phyloP scores from a whole-genome alignment of 2,113 vertebrate species.

The Trematocara marginatum region DNA sequence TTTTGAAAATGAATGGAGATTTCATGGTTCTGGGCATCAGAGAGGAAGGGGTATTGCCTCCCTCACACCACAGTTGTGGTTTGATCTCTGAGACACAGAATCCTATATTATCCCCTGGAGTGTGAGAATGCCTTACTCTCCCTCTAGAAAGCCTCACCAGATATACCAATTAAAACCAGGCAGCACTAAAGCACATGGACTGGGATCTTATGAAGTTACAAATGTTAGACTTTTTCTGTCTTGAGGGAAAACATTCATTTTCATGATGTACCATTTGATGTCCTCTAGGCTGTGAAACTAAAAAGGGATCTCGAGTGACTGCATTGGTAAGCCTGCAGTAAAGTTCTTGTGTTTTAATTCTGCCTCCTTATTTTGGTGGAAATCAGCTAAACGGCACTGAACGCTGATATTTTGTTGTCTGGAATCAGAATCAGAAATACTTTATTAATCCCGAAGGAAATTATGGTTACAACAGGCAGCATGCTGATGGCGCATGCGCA shows the following conservation, averaged over 20 bases:
- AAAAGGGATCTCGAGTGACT: not conserved
- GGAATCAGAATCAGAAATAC: not conserved
- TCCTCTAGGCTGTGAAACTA: not conserved
- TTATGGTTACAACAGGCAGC: too few species aligned
- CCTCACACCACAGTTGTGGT: not conserved
- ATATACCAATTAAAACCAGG: slow-evolving; percentile 7
- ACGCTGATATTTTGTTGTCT: not conserved
- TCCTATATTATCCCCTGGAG: slow-evolving; percentile 23
- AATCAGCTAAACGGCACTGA: not conserved
- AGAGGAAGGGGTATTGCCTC: not conserved
- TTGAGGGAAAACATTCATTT: not conserved
- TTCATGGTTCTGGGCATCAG: not conserved
- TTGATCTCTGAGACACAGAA: slow-evolving; percentile 28
- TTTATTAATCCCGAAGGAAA: too few species aligned
- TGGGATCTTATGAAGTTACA: not conserved
- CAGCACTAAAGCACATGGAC: not conserved
- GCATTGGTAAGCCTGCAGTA: not conserved
- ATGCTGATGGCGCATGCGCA: too few species aligned
- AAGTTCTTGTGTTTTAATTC: not conserved
- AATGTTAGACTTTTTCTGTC: not conserved
- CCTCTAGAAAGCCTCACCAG: slow-evolving; percentile 3
- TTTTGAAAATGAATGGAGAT: not conserved
- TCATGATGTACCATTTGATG: not conserved
- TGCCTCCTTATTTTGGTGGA: not conserved
- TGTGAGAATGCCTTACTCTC: slow-evolving; percentile 17